Evolutionary conservation across 2,113 vertebrate species (phyloP).

Genomic region (Clupea harengus): DNA sequence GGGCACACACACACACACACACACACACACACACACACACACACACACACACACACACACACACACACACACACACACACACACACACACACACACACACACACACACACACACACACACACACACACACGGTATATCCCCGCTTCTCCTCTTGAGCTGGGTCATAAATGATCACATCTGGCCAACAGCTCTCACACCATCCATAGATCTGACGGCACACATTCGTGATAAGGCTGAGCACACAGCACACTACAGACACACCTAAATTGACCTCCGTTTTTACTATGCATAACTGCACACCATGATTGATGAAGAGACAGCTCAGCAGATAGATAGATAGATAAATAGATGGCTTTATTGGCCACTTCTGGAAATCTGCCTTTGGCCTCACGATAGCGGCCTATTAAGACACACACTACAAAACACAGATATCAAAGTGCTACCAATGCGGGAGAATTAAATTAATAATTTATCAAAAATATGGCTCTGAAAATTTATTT

Average conservation of each 20-base stretch:
- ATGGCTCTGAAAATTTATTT: not conserved
- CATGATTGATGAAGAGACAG: not conserved
- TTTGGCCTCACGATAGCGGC: not conserved
- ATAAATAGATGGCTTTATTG: not conserved
- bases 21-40: constrained; percentile 29
- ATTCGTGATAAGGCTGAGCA: constrained; percentile 24
- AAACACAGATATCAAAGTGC: not conserved
- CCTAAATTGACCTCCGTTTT: not conserved
- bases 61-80: not conserved
- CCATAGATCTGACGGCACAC: constrained; percentile 22
- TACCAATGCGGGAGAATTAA: not conserved
- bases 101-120: constrained; percentile 7
- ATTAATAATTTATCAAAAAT: not conserved
- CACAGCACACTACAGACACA: constrained; percentile 32
- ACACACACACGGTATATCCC: constrained; percentile 17
- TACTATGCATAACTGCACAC: not conserved
- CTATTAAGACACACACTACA: not conserved
- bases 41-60: not conserved
- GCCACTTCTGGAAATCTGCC: not conserved
- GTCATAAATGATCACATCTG: constrained; percentile 51
- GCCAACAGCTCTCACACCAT: constrained; percentile 45
- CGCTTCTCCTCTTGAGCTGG: constrained; percentile 16
- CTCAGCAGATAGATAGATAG: not conserved
- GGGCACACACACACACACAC: not conserved
- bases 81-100: not conserved